phyloP scores from a whole-genome alignment of 2,888 invertebrate species.

The Mellilla xanthometata region DNA sequence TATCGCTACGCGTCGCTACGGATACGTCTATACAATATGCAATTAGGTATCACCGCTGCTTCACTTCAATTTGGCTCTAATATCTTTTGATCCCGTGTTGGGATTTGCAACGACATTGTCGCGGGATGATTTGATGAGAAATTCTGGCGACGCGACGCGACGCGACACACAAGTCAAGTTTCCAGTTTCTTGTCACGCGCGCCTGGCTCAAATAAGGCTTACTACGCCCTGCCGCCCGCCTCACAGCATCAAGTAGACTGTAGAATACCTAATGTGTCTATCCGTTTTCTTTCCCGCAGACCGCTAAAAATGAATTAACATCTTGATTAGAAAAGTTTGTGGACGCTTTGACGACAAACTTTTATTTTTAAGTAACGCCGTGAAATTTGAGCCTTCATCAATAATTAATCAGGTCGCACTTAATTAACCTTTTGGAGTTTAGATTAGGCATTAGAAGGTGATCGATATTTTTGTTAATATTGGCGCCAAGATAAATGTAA shows the following conservation, averaged over 20 bases:
- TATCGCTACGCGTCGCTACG: constrained; percentile 21
- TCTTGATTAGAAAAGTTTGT: constrained; percentile 32
- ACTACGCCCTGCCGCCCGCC: constrained; percentile 65
- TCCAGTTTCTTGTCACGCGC: constrained; percentile 80
- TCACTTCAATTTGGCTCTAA: constrained; percentile 73
- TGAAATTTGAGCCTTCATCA: constrained; percentile 26
- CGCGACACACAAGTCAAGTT: constrained; percentile 69
- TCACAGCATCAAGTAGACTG: constrained; percentile 64
- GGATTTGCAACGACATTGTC: constrained; percentile 78
- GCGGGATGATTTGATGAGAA: constrained; percentile 78
- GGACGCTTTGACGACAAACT: constrained; percentile 25
- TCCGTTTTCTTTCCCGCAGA: constrained; percentile 26
- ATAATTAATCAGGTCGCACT: constrained; percentile 34
- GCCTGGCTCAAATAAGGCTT: constrained; percentile 77
- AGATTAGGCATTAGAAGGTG: background rate
- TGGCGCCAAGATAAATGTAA: constrained; percentile 33
- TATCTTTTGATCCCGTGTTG: constrained; percentile 74
- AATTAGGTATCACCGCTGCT: constrained; percentile 54
- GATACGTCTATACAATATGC: constrained; percentile 41
- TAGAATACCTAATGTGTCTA: constrained; percentile 71
- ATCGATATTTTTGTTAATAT: background rate
- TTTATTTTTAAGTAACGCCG: constrained; percentile 27
- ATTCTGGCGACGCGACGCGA: constrained; percentile 68
- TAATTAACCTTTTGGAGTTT: constrained; percentile 26
- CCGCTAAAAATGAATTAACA: constrained; percentile 33